phyloP scores from a whole-genome alignment of 2,113 vertebrate species.

The Anguilla rostrata region DNA sequence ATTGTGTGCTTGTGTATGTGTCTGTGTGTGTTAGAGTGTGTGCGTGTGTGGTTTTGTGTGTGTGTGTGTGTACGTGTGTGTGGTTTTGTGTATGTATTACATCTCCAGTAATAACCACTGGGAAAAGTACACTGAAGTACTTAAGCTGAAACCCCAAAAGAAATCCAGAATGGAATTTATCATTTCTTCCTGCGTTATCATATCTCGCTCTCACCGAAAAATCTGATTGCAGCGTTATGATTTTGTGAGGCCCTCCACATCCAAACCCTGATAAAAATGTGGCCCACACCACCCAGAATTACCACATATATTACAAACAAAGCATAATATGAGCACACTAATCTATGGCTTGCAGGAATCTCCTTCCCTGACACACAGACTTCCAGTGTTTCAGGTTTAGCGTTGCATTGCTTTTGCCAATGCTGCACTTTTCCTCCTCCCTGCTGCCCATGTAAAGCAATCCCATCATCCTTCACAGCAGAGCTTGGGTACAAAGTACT shows the following conservation, averaged over 20 bases:
- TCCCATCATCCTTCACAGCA: conserved; percentile 45
- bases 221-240: neutral
- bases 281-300: neutral
- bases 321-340: neutral
- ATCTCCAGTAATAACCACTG: neutral
- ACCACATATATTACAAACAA: conserved; percentile 1
- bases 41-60: neutral
- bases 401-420: conserved; percentile 62
- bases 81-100: neutral
- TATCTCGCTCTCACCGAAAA: neutral
- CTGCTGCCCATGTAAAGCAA: conserved; percentile 62
- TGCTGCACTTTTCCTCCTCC: conserved; percentile 57
- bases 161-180: neutral
- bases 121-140: neutral
- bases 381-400: conserved; percentile 59
- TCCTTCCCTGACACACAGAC: conserved; percentile 28
- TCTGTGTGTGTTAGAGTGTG: too few species aligned
- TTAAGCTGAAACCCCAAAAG: neutral
- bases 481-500: conserved; percentile 52
- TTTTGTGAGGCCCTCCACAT: neutral
- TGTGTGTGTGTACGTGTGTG: neutral
- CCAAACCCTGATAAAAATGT: neutral
- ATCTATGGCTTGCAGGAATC: neutral
- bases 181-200: neutral
- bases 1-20: too few species aligned